A percentile compares a stretch with the other conserved stretches of the same genome.
Conservation (phyloP, 1,140 invertebrate genomes). For the Phenacoccus solenopsis region DNA sequence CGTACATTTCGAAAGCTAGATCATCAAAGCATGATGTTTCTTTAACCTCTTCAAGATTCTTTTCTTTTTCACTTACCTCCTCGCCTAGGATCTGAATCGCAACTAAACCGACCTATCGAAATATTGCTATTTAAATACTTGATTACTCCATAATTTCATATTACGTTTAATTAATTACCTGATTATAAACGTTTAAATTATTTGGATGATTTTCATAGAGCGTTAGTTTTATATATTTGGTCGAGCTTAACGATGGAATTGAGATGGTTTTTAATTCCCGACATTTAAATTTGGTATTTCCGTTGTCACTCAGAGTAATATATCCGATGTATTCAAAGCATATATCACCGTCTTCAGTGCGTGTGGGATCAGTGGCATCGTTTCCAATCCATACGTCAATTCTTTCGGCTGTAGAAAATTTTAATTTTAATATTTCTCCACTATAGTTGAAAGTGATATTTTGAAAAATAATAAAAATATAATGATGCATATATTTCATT, state of each 20-base stretch:
- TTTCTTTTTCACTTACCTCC: conserved; percentile 28
- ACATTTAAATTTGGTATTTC: conserved; percentile 65
- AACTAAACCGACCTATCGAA: conserved; percentile 50
- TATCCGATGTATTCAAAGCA: conserved; percentile 62
- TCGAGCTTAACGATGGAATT: conserved; percentile 44
- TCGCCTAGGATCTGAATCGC: conserved; percentile 67
- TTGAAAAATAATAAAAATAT: too few relatives aligned
- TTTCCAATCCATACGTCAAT: conserved; percentile 40
- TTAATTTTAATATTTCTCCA: too few relatives aligned
- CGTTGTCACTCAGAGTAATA: conserved; percentile 68
- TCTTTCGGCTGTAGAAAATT: conserved; percentile 34
- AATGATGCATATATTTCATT: too few relatives aligned
- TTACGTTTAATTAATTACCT: conserved; percentile 44
- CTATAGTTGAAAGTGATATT: too few relatives aligned
- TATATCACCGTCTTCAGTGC: conserved; percentile 26
- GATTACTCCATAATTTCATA: neutral
- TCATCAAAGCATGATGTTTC: conserved; percentile 66
- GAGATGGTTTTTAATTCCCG: conserved; percentile 75
- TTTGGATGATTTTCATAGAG: conserved; percentile 69
- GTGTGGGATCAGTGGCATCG: conserved; percentile 32
- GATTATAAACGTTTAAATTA: conserved; percentile 59
- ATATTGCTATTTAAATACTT: conserved; percentile 11
- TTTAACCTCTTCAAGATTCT: neutral
- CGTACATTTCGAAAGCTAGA: conserved; percentile 94
- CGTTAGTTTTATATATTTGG: conserved; percentile 69